Evolutionary conservation across 2,113 vertebrate genomes (phyloP).

Genomic region (Enhydra lutris): DNA sequence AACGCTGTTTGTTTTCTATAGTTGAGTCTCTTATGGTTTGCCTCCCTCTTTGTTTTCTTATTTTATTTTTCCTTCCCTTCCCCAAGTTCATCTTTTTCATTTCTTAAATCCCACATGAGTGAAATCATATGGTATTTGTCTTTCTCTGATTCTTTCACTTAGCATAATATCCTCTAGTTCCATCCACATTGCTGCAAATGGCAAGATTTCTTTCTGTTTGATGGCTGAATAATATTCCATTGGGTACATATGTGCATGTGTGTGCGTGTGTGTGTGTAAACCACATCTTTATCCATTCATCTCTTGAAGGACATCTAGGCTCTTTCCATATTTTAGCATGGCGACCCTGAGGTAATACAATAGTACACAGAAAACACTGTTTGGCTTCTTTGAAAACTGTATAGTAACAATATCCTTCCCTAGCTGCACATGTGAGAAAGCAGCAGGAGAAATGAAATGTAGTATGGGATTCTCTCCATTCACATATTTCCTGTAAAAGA

Average conservation of each 20-base stretch:
- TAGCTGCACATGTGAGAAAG: not conserved
- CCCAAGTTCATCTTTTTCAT: not conserved
- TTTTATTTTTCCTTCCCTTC: not conserved
- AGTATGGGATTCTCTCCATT: not conserved
- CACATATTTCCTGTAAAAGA: not conserved
- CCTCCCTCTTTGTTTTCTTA: not conserved
- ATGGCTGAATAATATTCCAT: not conserved
- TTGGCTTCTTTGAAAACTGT: not conserved
- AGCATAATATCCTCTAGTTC: not conserved
- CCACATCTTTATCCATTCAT: not conserved
- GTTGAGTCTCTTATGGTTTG: not conserved
- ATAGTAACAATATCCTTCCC: not conserved
- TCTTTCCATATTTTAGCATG: not conserved
- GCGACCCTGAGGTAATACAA: not conserved
- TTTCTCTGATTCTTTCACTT: not conserved
- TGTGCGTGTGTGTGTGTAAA: not conserved
- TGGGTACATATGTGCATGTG: not conserved
- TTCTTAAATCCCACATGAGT: not conserved
- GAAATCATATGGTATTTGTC: not conserved
- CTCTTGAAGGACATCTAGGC: not conserved
- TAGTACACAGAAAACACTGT: not conserved
- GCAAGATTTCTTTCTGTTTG: not conserved
- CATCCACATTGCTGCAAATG: not conserved
- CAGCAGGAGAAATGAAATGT: not conserved
- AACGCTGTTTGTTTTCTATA: not conserved